Percentiles rank a stretch among this genome's conserved stretches.
Conservation (phyloP, 2,113 vertebrate genomes). For the Planiliza haematocheilus region DNA sequence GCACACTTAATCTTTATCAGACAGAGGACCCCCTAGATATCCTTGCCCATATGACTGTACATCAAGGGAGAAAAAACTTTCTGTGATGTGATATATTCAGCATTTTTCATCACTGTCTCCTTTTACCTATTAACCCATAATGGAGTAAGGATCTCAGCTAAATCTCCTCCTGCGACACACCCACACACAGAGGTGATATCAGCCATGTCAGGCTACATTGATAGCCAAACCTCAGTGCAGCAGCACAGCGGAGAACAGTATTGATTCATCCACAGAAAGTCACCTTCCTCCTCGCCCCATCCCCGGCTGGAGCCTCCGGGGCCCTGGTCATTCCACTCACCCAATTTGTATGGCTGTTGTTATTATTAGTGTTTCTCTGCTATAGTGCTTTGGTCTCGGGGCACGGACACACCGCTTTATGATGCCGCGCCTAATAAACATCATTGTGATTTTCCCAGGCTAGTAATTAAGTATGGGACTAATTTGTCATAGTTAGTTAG, state of each 20-base stretch:
- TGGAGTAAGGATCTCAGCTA: constrained; percentile 53
- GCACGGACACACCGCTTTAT: constrained; percentile 77
- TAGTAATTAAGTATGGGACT: constrained; percentile 84
- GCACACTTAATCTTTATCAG: constrained; percentile 42
- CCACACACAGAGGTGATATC: constrained; percentile 32
- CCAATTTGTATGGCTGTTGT: constrained; percentile 79
- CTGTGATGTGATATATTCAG: constrained; percentile 59
- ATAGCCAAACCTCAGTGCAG: constrained; percentile 29
- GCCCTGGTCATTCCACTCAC: constrained; percentile 50
- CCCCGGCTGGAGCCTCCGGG: constrained; percentile 36
- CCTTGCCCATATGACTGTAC: constrained; percentile 31
- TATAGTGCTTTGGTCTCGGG: constrained; percentile 65
- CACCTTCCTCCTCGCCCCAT: constrained; percentile 63
- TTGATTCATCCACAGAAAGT: constrained; percentile 79
- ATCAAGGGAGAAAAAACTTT: constrained; percentile 43
- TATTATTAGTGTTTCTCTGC: constrained; percentile 77
- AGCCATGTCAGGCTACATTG: constrained; percentile 32
- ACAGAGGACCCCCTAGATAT: constrained; percentile 55
- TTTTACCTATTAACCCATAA: constrained; percentile 71
- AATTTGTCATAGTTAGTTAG: constrained; percentile 87
- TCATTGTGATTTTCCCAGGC: constrained; percentile 81
- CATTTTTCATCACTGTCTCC: constrained; percentile 61
- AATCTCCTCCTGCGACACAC: constrained; percentile 44
- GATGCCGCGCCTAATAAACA: constrained; percentile 83
- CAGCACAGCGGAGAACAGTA: constrained; percentile 52